These are phyloP conservation scores for Temnothorax longispinosus DNA, from an alignment of 1,140 invertebrate species.

Conservation along the genomic window DNA sequence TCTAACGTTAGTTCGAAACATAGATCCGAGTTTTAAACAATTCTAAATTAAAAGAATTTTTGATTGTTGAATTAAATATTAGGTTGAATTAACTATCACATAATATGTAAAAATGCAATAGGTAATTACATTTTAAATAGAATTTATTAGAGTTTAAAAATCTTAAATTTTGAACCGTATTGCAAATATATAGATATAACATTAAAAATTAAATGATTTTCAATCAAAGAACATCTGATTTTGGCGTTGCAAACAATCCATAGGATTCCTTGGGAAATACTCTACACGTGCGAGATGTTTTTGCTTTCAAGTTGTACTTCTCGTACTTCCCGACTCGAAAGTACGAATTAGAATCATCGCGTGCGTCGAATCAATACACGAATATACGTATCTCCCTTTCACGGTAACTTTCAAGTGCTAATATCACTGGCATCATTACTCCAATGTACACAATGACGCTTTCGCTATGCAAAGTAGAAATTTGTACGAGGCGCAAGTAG, in stretches of 20 bases:
- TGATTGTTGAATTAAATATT: background rate
- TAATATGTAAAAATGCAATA: background rate
- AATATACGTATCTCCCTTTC: background rate
- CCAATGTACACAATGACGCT: conserved; percentile 3
- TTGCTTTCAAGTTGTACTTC: background rate
- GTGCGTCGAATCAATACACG: background rate
- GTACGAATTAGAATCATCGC: conserved; percentile 4
- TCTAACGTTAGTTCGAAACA: background rate
- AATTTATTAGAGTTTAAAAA: background rate
- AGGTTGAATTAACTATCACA: background rate
- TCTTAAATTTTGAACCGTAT: background rate
- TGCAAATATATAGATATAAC: background rate
- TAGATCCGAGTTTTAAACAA: background rate
- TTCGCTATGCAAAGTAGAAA: conserved; percentile 68
- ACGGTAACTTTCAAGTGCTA: conserved; percentile 22
- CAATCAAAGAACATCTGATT: background rate
- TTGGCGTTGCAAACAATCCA: background rate
- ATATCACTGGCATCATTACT: background rate
- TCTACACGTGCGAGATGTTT: background rate
- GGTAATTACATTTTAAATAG: background rate
- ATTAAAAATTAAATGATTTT: background rate
- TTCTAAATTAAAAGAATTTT: background rate
- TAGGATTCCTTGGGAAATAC: background rate
- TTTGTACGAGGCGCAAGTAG: conserved; percentile 69
- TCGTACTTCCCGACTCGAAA: background rate